These are phyloP conservation scores for Clistopyga incitator DNA, from an alignment of 2,888 invertebrate species.

Conservation along the genomic window DNA sequence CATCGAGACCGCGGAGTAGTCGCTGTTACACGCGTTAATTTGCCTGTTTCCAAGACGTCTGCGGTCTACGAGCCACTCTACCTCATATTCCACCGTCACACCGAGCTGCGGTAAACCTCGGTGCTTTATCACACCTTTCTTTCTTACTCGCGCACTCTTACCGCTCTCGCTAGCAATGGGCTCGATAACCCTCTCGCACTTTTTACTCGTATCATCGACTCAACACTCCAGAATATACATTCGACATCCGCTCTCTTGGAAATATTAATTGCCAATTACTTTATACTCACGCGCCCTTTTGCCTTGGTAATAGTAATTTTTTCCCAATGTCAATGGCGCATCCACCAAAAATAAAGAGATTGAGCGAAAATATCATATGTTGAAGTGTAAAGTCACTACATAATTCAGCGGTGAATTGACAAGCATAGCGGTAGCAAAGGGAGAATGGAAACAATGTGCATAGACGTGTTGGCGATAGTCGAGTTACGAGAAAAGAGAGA, in stretches of 20 bases:
- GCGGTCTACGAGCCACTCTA: conserved; percentile 40
- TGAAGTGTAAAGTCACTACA: no score
- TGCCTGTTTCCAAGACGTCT: conserved; percentile 23
- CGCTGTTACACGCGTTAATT: conserved; percentile 31
- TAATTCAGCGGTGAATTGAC: no score
- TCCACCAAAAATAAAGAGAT: no score
- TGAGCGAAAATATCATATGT: no score
- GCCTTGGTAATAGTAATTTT: not conserved
- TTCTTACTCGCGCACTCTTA: not conserved
- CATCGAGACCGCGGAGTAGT: conserved; percentile 14
- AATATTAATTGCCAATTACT: not conserved
- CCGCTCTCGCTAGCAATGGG: not conserved
- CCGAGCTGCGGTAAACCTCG: conserved; percentile 23
- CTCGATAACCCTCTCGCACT: not conserved
- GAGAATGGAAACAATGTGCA: conserved; percentile 6
- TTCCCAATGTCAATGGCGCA: no score
- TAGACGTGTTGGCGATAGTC: conserved; percentile 2
- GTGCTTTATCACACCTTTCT: conserved; percentile 10
- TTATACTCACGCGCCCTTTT: not conserved
- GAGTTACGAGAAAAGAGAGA: conserved; percentile 4
- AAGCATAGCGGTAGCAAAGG: not conserved
- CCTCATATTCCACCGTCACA: conserved; percentile 17
- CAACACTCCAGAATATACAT: not conserved
- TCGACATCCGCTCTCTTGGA: conserved; percentile 2
- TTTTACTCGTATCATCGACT: conserved; percentile 3